A percentile compares a stretch with the other conserved stretches of the same genome.
Conservation (phyloP, 2,888 invertebrate species). For the Ennomos erosarius region DNA sequence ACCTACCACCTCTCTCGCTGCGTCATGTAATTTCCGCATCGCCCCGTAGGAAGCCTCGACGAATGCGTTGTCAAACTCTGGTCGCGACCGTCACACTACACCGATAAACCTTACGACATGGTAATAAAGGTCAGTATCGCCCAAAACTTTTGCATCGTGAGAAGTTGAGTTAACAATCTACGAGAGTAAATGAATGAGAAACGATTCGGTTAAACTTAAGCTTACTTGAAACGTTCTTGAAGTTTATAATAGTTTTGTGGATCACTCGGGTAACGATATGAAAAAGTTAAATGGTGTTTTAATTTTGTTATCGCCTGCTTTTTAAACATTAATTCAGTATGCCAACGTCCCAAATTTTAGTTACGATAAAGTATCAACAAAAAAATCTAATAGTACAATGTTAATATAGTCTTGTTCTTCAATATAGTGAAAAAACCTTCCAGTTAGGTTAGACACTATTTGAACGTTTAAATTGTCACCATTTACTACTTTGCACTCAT, state of each 20-base stretch:
- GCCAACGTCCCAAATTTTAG: too few species aligned
- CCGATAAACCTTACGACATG: slow-evolving; percentile 23
- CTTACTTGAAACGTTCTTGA: slow-evolving; percentile 20
- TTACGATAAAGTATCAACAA: too few species aligned
- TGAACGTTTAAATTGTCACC: too few species aligned
- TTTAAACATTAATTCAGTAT: too few species aligned
- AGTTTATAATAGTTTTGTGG: slow-evolving; percentile 16
- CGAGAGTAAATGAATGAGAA: slow-evolving; percentile 43
- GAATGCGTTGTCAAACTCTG: slow-evolving; percentile 60
- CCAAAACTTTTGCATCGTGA: slow-evolving; percentile 5
- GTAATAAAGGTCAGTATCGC: slow-evolving; percentile 26
- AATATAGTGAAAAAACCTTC: too few species aligned
- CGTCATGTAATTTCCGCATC: slow-evolving; percentile 72
- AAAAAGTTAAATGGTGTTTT: too few species aligned
- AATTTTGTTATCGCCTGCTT: too few species aligned
- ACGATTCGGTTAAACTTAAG: slow-evolving; percentile 34
- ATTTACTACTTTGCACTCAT: too few species aligned
- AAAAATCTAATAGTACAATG: too few species aligned
- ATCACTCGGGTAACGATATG: too few species aligned
- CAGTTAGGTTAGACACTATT: too few species aligned
- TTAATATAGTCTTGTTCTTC: too few species aligned
- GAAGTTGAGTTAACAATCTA: slow-evolving; percentile 39
- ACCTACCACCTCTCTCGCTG: slow-evolving; percentile 41
- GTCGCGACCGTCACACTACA: slow-evolving; percentile 27
- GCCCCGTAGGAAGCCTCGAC: slow-evolving; percentile 53